These are phyloP conservation scores for Hippocampus abdominalis DNA, from an alignment of 2,113 vertebrate species.

Conservation along the genomic window DNA sequence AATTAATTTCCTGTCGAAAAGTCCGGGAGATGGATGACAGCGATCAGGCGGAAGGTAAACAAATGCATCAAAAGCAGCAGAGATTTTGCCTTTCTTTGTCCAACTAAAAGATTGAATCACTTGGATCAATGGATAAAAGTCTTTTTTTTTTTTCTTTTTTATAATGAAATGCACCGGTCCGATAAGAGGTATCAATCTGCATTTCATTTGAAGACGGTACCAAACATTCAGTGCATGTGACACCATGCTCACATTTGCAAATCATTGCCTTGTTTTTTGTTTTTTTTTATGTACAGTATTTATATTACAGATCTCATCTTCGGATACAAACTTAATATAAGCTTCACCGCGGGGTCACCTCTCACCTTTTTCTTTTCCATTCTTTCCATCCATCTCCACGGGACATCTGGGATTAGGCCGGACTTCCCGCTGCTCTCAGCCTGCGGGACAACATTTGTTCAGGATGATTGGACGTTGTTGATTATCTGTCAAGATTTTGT, in stretches of 20 bases:
- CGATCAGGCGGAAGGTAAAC: constrained; percentile 30
- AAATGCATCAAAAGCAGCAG: constrained; percentile 35
- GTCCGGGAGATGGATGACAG: constrained; percentile 50
- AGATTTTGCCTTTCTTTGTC: constrained; percentile 21
- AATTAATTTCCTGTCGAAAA: constrained; percentile 61
- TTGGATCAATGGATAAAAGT: constrained; percentile 25
- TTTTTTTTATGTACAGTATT: too few species aligned
- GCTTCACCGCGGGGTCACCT: not conserved
- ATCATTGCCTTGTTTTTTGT: not conserved
- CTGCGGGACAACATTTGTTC: constrained; percentile 17
- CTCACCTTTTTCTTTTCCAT: constrained; percentile 32
- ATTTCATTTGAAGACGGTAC: not conserved
- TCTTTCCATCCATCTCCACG: constrained; percentile 29
- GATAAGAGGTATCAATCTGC: not conserved
- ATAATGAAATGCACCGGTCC: not conserved
- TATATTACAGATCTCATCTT: not conserved
- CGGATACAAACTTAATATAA: not conserved
- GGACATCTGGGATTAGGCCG: constrained; percentile 32
- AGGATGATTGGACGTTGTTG: constrained; percentile 19
- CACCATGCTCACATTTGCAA: not conserved
- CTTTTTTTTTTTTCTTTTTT: constrained; percentile 4
- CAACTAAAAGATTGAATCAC: constrained; percentile 34
- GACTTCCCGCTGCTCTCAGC: constrained; percentile 14
- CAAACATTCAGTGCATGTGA: not conserved
- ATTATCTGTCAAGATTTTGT: constrained; percentile 9